Evolutionary conservation across 2,113 vertebrate species (phyloP).

Genomic region (Melanerpes formicivorus): DNA sequence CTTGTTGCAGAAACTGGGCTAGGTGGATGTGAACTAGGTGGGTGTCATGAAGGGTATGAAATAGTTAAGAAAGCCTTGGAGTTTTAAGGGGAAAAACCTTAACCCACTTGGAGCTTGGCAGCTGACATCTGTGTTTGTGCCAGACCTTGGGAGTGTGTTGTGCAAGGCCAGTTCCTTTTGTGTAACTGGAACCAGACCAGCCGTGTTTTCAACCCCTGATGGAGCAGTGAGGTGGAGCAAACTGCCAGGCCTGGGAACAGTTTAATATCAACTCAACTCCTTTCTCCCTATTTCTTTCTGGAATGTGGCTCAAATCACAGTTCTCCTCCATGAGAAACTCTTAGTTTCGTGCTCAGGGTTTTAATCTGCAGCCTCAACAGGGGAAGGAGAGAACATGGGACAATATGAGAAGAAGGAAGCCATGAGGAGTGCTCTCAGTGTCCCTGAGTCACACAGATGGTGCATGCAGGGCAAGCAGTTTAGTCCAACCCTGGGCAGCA

Average conservation of each 20-base stretch:
- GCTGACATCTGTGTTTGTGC: not conserved
- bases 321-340: not conserved
- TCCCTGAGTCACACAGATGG: not conserved
- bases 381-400: not conserved
- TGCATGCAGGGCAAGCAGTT: not conserved
- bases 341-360: not conserved
- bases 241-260: not conserved
- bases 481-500: not conserved
- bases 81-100: not conserved
- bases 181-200: not conserved
- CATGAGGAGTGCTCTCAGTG: not conserved
- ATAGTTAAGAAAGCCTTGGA: not conserved
- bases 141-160: constrained; percentile 5
- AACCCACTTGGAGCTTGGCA: constrained; percentile 41
- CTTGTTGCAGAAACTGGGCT: not conserved
- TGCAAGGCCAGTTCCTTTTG: constrained; percentile 9
- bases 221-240: not conserved
- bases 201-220: accelerated
- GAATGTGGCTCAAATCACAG: not conserved
- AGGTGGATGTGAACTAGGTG: not conserved
- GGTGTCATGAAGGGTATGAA: accelerated
- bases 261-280: not conserved
- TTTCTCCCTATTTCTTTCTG: not conserved
- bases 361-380: not conserved
- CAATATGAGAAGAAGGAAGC: not conserved